Evolutionary conservation across 2,888 invertebrate genomes (phyloP).

Genomic region (Aproaerema taeniolella): DNA sequence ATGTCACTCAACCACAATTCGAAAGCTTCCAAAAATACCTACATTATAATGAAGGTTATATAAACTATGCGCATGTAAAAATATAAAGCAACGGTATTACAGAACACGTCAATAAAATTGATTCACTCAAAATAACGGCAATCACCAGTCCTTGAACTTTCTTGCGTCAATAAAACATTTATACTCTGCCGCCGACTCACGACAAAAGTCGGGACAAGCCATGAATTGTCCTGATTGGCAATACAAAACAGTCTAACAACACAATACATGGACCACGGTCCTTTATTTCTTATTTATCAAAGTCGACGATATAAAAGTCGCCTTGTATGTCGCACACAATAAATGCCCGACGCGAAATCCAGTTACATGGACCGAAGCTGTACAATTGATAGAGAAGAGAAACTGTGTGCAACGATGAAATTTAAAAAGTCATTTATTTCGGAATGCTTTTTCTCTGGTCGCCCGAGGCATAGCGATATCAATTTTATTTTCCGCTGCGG

Average conservation of each 20-base stretch:
- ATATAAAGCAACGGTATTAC: no score
- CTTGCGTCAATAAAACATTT: no score
- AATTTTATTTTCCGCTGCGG: conserved; percentile 73
- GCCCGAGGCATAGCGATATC: conserved; percentile 71
- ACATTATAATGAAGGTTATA: no score
- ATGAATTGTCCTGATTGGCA: conserved; percentile 38
- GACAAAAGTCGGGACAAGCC: no score
- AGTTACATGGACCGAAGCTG: conserved; percentile 69
- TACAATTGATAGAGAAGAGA: conserved; percentile 77
- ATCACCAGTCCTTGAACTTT: no score
- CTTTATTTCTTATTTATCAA: conserved; percentile 47
- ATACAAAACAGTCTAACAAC: conserved; percentile 30
- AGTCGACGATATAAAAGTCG: conserved; percentile 56
- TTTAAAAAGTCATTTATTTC: conserved; percentile 78
- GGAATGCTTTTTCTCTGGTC: conserved; percentile 74
- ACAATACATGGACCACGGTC: conserved; percentile 32
- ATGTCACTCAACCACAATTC: no score
- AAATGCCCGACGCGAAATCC: conserved; percentile 71
- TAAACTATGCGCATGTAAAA: no score
- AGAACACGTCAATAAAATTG: no score
- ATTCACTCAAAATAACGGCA: no score
- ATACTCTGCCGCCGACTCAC: no score
- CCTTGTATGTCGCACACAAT: conserved; percentile 68
- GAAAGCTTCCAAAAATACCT: no score
- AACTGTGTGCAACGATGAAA: conserved; percentile 77